A percentile compares a stretch with the other conserved stretches of the same genome.
phyloP scores from a whole-genome alignment of 2,888 invertebrate species.

The Carabus problematicus region DNA sequence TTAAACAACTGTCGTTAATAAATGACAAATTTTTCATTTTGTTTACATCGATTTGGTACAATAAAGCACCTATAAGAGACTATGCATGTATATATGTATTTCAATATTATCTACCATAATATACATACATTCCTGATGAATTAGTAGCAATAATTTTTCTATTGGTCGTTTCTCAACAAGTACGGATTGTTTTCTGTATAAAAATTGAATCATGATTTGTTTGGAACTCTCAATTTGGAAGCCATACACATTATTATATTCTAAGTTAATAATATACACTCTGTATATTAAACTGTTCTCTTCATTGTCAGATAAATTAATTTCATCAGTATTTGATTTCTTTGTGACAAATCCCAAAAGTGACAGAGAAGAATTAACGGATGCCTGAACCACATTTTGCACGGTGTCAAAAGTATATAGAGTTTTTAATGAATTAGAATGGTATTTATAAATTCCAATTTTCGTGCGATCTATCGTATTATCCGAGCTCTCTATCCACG shows the following conservation, averaged over 20 bases:
- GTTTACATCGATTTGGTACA: conserved; percentile 54
- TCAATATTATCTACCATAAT: not conserved
- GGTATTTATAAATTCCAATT: conserved; percentile 70
- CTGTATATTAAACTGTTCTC: conserved; percentile 61
- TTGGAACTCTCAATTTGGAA: conserved; percentile 67
- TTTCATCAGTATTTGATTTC: conserved; percentile 54
- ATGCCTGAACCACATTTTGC: conserved; percentile 79
- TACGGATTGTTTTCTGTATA: conserved; percentile 66
- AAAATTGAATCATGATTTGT: conserved; percentile 82
- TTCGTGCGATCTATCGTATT: conserved; percentile 46
- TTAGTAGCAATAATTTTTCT: conserved; percentile 76
- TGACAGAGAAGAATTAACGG: conserved; percentile 73
- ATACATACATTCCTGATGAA: conserved; percentile 79
- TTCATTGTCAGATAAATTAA: conserved; percentile 43
- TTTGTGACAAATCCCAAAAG: conserved; percentile 75
- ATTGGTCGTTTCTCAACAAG: conserved; percentile 56
- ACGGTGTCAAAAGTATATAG: conserved; percentile 69
- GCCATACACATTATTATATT: conserved; percentile 55
- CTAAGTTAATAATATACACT: conserved; percentile 68
- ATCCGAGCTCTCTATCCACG: conserved; percentile 64
- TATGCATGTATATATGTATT: conserved; percentile 13
- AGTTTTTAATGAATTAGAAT: conserved; percentile 65
- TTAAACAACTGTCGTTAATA: conserved; percentile 50
- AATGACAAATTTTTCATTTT: conserved; percentile 43
- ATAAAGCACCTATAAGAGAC: conserved; percentile 53